A percentile compares a stretch with the other conserved stretches of the same genome.
Conservation (phyloP, 2,888 invertebrate species). For the Scaptomyza caliginosa region DNA sequence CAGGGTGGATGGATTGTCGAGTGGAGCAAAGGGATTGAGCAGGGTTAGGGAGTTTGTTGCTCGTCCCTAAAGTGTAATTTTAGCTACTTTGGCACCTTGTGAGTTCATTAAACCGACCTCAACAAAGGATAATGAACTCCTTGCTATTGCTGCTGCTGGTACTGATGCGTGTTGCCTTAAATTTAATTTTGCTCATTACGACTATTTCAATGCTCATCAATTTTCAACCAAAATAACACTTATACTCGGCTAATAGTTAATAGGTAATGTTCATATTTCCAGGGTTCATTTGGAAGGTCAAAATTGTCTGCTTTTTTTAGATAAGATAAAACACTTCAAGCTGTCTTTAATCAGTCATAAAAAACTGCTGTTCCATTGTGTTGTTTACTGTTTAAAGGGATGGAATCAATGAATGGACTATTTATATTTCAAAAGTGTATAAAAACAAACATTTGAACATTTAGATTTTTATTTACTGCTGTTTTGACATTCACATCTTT, state of each 20-base stretch:
- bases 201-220: constrained; percentile 63
- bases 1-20: background rate
- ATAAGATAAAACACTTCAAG: background rate
- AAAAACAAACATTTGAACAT: background rate
- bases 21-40: background rate
- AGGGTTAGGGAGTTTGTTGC: background rate
- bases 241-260: constrained; percentile 32
- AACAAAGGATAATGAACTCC: constrained; percentile 68
- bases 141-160: background rate
- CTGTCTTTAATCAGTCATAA: background rate
- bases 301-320: background rate
- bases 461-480: background rate
- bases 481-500: no score
- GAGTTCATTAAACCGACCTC: constrained; percentile 69
- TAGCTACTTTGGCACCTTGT: constrained; percentile 63
- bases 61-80: constrained; percentile 28
- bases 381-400: no score
- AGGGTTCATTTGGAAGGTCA: constrained; percentile 15
- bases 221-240: constrained; percentile 44
- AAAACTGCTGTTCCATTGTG: background rate
- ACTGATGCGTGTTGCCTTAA: constrained; percentile 14
- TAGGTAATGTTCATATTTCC: constrained; percentile 23
- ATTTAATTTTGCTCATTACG: constrained; percentile 54
- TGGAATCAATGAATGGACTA: no score
- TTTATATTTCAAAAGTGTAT: no score